phyloP scores from a whole-genome alignment of 2,797 vertebrate genomes.

The Enteromius paludinosus region DNA sequence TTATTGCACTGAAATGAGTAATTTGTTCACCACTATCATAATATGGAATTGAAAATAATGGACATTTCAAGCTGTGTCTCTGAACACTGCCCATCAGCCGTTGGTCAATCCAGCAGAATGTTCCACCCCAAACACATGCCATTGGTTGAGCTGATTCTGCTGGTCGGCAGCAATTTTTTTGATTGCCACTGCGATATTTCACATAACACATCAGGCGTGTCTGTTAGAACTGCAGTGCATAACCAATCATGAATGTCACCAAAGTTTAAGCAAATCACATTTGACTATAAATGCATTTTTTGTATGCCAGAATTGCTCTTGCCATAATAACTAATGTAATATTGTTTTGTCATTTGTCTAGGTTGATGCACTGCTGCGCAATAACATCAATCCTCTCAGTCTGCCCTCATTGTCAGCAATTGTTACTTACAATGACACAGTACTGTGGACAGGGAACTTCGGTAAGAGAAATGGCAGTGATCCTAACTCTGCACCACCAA shows the following conservation, averaged over 20 bases:
- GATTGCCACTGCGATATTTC: not conserved
- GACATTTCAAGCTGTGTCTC: too few relatives aligned
- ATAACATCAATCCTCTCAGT: slow-evolving; percentile 78
- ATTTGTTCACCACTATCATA: not conserved
- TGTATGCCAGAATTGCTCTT: not conserved
- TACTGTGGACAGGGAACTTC: slow-evolving; percentile 95
- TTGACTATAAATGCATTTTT: not conserved
- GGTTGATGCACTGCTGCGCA: slow-evolving; percentile 86
- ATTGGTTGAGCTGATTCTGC: not conserved
- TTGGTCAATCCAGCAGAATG: not conserved
- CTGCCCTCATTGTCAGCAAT: slow-evolving; percentile 90
- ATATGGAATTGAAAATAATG: not conserved
- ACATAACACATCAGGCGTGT: too few relatives aligned
- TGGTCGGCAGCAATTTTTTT: not conserved
- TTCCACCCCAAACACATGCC: not conserved
- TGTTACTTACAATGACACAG: slow-evolving; percentile 89
- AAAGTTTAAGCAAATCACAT: not conserved
- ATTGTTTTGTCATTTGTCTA: slow-evolving; percentile 59
- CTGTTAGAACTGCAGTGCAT: too few relatives aligned
- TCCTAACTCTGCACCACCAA: slow-evolving; percentile 82
- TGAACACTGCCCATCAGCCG: not conserved
- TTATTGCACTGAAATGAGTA: not conserved
- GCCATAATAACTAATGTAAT: not conserved
- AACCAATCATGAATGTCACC: too few relatives aligned
- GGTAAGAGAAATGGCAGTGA: slow-evolving; percentile 88